A percentile compares a stretch with the other conserved stretches of the same genome.
Evolutionary conservation across 2,888 invertebrate species (phyloP).

Genomic region (Eremobia ochroleuca): DNA sequence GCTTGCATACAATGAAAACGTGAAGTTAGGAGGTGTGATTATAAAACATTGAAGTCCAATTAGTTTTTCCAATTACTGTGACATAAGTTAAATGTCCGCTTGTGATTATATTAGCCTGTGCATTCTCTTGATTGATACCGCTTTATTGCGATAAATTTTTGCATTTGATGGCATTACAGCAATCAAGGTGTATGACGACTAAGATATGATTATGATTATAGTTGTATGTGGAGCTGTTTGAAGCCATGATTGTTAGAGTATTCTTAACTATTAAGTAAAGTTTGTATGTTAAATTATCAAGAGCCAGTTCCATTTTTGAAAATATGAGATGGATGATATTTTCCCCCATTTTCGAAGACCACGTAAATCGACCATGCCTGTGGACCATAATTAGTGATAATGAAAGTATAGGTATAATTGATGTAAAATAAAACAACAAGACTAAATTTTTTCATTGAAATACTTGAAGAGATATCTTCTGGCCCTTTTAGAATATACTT

Average conservation of each 20-base stretch:
- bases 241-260: conserved; percentile 6
- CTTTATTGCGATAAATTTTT: conserved; percentile 59
- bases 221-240: conserved; percentile 11
- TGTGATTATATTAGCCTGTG: conserved; percentile 67
- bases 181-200: conserved; percentile 38
- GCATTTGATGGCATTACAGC: conserved; percentile 50
- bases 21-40: conserved; percentile 74
- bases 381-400: neutral
- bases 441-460: conserved; percentile 7
- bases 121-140: conserved; percentile 65
- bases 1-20: conserved; percentile 78
- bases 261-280: neutral
- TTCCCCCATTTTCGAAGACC: neutral
- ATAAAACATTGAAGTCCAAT: conserved; percentile 71
- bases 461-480: conserved; percentile 1
- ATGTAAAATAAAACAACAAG: conserved; percentile 2
- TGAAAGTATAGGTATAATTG: neutral
- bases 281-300: neutral
- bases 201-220: conserved; percentile 20
- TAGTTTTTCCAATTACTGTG: conserved; percentile 72
- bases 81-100: conserved; percentile 57
- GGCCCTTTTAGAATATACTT: neutral
- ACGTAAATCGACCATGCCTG: conserved; percentile 21
- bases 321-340: conserved; percentile 12
- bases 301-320: neutral